phyloP scores from a whole-genome alignment of 2,888 invertebrate species.

The Agriopis marginaria region DNA sequence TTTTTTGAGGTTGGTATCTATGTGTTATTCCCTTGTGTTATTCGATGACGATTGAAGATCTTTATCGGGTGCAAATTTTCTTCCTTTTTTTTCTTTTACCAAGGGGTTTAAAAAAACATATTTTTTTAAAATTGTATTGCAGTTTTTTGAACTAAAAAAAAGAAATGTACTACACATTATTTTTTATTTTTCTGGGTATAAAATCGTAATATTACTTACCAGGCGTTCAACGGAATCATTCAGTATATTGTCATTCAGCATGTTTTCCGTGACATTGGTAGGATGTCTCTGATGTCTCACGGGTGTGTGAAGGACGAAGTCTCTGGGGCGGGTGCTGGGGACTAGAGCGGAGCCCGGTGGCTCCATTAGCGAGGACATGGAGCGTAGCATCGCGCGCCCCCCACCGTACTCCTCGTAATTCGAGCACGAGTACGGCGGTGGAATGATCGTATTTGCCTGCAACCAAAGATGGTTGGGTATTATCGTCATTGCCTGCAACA shows the following conservation, averaged over 20 bases:
- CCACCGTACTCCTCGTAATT: conserved; percentile 88
- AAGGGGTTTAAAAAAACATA: too few species aligned
- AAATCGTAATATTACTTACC: conserved; percentile 9
- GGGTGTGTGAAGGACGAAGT: conserved; percentile 42
- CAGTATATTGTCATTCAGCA: conserved; percentile 55
- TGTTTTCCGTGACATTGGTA: conserved; percentile 68
- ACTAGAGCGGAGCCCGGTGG: conserved; percentile 36
- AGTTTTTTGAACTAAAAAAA: too few species aligned
- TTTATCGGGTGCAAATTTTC: too few species aligned
- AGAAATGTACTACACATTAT: too few species aligned
- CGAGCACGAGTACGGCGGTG: conserved; percentile 93
- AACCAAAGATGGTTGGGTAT: too few species aligned
- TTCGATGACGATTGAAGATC: too few species aligned
- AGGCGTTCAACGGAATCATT: conserved; percentile 26
- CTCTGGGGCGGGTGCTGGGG: conserved; percentile 54
- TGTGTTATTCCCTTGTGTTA: too few species aligned
- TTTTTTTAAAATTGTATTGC: too few species aligned
- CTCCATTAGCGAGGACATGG: conserved; percentile 87
- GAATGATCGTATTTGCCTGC: conserved; percentile 92
- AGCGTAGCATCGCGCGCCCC: conserved; percentile 83
- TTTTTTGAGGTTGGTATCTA: too few species aligned
- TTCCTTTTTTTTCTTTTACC: too few species aligned
- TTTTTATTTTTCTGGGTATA: too few species aligned
- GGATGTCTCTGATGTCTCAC: conserved; percentile 44
- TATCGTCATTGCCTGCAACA: conserved; percentile 83